Conservation (phyloP, 2,113 vertebrate species). For the Oryctolagus cuniculus region mOryCun1.1 NC_091442.1:17606001-17606500, state of each 20-base stretch:
- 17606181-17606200: background rate
- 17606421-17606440: background rate
- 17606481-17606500: background rate
- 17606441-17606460: background rate
- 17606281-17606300: conserved; percentile 64
- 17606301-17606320: conserved; percentile 70
- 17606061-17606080: background rate
- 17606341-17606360: background rate
- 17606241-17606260: background rate
- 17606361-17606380: background rate
- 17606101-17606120: background rate
- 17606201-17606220: background rate
- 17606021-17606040: background rate
- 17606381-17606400: background rate
- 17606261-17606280: background rate
- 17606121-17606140: background rate
- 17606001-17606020: background rate
- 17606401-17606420: background rate
- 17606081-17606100: conserved; percentile 11
- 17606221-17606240: background rate
- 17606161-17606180: background rate
- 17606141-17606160: background rate
- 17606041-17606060: background rate
- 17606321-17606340: conserved; percentile 33
- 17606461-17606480: background rate